phyloP scores from a whole-genome alignment of 2,113 vertebrate species.

The Cavia porcellus region DNA sequence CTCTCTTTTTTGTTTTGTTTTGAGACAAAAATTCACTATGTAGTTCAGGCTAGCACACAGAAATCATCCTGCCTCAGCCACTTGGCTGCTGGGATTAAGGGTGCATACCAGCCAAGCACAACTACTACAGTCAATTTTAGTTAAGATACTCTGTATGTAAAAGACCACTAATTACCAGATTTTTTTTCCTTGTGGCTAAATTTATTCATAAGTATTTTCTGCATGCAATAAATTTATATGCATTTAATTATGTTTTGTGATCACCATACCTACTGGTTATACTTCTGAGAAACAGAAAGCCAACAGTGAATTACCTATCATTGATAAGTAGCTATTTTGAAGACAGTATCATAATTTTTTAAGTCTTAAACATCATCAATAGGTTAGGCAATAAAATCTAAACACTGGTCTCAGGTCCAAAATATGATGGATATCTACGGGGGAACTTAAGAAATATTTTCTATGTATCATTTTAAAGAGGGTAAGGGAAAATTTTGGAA shows the following conservation, averaged over 20 bases:
- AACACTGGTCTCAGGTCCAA: constrained; percentile 44
- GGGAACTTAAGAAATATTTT: constrained; percentile 61
- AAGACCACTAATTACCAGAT: background rate
- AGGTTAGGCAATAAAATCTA: constrained; percentile 51
- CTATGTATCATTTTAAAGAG: constrained; percentile 48
- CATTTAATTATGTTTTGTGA: background rate
- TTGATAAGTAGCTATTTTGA: constrained; percentile 59
- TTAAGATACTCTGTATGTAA: background rate
- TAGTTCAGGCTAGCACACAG: background rate
- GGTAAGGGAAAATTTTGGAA: constrained; percentile 67
- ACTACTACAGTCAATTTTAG: background rate
- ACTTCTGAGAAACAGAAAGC: background rate
- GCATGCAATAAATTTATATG: background rate
- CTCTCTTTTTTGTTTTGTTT: background rate
- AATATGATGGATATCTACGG: constrained; percentile 46
- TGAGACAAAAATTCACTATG: background rate
- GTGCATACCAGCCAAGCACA: background rate
- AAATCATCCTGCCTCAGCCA: background rate
- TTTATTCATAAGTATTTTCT: background rate
- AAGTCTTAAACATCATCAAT: constrained; percentile 48
- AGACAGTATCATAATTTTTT: background rate
- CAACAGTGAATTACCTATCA: background rate
- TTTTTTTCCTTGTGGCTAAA: background rate
- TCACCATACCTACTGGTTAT: background rate
- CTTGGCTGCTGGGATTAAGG: background rate